A percentile compares a stretch with the other conserved stretches of the same genome.
Evolutionary conservation across 2,888 invertebrate genomes (phyloP).

Genomic region (Agonopterix subpropinquella): DNA sequence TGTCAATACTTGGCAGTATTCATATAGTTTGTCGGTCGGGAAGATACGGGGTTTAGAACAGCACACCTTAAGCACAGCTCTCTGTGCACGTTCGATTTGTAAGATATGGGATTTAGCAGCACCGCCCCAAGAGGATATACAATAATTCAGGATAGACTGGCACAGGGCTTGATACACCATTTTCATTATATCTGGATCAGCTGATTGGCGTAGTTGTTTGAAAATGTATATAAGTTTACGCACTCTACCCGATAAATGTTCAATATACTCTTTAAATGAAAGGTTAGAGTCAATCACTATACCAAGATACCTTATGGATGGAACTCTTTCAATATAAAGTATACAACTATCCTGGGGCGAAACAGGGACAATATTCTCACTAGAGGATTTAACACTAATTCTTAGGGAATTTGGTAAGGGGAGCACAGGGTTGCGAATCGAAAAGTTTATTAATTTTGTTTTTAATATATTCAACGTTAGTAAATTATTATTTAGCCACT

Average conservation of each 20-base stretch:
- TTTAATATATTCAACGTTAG: slow-evolving; percentile 6
- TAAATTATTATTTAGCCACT: slow-evolving; percentile 5
- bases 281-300: slow-evolving; percentile 7
- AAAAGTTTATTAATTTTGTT: slow-evolving; percentile 6
- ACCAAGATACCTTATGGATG: slow-evolving; percentile 4
- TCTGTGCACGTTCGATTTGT: background rate
- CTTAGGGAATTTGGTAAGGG: slow-evolving; percentile 1
- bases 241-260: slow-evolving; percentile 7
- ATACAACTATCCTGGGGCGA: background rate
- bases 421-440: slow-evolving; percentile 3
- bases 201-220: slow-evolving; percentile 8
- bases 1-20: background rate
- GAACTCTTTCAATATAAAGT: background rate
- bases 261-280: slow-evolving; percentile 6
- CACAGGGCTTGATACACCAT: slow-evolving; percentile 11
- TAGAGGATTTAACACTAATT: background rate
- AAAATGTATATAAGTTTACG: slow-evolving; percentile 13
- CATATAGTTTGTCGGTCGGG: background rate
- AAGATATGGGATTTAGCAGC: slow-evolving; percentile 6
- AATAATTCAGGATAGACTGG: slow-evolving; percentile 13
- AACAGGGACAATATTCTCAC: background rate
- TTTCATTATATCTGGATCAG: slow-evolving; percentile 9
- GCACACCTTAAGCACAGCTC: background rate
- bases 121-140: slow-evolving; percentile 14
- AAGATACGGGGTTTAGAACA: background rate